Base-by-base conservation (phyloP, 2,888 invertebrate species). In the Lepidocyrtoides sp. region DNA sequence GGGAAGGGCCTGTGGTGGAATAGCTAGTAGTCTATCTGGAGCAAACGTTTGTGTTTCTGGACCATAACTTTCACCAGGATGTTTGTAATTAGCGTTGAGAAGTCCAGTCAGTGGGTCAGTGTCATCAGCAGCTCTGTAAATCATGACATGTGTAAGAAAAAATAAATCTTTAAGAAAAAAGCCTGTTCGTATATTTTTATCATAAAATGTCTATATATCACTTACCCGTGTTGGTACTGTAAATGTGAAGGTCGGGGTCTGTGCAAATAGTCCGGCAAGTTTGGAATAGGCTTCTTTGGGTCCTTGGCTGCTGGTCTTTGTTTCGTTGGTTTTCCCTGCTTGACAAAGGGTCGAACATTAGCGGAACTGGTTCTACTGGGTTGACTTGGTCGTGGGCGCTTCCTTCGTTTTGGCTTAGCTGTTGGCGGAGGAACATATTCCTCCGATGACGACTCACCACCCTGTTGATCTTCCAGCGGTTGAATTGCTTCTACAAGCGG, bases 201-300 rank as follows among this genome's bases (percentile, higher is more conserved):
- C 29, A 1, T 12, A 29, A 66, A 29, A 32, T 54, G 36, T 36
- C 36, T 2, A 4, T 36, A 36, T 2, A 36, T 66, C 0, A 29
- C 17, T 82, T 88, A 92, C 92, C 93, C 92, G 82, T 94, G 94
- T 82, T 94, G 94, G 60, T 94, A 94, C 72, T 94, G 93, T 8
- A 94, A 60, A 85, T 94, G 94, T 1, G 93, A 93, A 7, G 94
- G 94, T 17, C 94, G 81, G 10, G 94, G 94, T 23, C 94, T 87
- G 54, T 94, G 93, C n/a, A 94, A 85, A 81, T 94, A 90, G 57
- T 94, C 94, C 0, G 93, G 94, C 2, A 94, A 85, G 32, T 54
- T 87, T 26, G 91, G 92, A n/a, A 93, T 57, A 2, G 93, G 93
- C 66, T 91, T 93, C 23, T 92, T 91, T 0, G 41, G 23, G 51